phyloP scores from a whole-genome alignment of 92 coral and sea anemone species.

The Paragorgia papillata region DNA sequence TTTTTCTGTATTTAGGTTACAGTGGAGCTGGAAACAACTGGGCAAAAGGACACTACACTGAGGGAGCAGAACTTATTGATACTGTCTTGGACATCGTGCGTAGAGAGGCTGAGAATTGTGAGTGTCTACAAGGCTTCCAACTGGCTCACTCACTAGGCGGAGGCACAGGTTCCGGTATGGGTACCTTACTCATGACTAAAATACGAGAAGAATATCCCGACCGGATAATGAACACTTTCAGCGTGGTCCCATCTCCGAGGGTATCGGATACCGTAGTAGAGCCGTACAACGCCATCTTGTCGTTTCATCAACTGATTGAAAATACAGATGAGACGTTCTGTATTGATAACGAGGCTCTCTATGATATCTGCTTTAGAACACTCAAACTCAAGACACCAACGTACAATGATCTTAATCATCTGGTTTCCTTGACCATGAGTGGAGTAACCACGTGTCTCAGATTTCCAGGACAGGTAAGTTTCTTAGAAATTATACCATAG shows the following conservation, averaged over 20 bases:
- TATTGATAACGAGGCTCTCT: conserved; percentile 91
- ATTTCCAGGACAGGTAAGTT: conserved; percentile 87
- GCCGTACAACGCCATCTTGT: conserved; percentile 88
- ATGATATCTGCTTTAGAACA: conserved; percentile 85
- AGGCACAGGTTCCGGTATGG: conserved; percentile 95
- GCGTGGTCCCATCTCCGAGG: conserved; percentile 94
- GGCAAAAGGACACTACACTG: conserved; percentile 95
- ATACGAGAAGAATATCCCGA: conserved; percentile 94
- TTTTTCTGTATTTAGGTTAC: conserved; percentile 55
- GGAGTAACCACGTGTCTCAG: conserved; percentile 89
- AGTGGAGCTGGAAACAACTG: conserved; percentile 89
- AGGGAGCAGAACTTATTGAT: conserved; percentile 91
- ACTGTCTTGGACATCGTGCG: conserved; percentile 81
- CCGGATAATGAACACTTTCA: conserved; percentile 84
- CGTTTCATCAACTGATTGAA: conserved; percentile 92
- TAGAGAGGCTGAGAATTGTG: conserved; percentile 85
- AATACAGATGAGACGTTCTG: conserved; percentile 90
- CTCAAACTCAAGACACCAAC: conserved; percentile 85
- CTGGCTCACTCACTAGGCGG: conserved; percentile 95
- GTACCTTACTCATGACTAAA: conserved; percentile 79
- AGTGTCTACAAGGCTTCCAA: conserved; percentile 92
- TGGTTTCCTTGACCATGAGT: conserved; percentile 87
- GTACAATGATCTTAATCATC: conserved; percentile 85
- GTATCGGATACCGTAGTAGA: conserved; percentile 92
- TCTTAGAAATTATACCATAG: too few relatives aligned